A percentile compares a stretch with the other conserved stretches of the same genome.
Conservation (phyloP, 2,113 vertebrate genomes). For the Mustelus asterias region DNA sequence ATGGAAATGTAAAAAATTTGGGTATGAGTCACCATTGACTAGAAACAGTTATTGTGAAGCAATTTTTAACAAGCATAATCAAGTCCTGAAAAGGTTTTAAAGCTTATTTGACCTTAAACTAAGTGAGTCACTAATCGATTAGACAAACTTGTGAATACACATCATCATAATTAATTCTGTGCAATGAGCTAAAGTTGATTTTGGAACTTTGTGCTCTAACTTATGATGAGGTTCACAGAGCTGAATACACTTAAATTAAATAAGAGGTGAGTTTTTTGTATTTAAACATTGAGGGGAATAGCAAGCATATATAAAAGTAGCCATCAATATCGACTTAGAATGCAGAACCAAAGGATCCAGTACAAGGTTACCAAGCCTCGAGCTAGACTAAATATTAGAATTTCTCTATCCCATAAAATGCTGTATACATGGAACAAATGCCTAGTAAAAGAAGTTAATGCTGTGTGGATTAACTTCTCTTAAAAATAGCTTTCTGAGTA, state of each 20-base stretch:
- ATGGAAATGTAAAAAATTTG: neutral
- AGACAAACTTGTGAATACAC: neutral
- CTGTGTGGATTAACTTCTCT: neutral
- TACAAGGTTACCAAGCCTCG: neutral
- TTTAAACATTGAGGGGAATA: neutral
- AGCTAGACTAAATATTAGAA: neutral
- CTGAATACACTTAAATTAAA: neutral
- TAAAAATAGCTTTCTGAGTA: neutral
- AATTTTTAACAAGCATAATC: neutral
- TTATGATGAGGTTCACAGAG: neutral
- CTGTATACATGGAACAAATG: neutral
- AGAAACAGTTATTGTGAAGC: neutral
- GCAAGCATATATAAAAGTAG: neutral
- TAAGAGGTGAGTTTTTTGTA: neutral
- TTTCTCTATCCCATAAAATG: neutral
- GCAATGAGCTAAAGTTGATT: neutral
- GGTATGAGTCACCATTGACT: neutral
- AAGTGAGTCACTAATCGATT: neutral
- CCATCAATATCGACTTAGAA: neutral
- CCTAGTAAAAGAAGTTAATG: neutral
- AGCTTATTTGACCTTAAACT: neutral
- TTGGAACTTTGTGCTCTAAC: neutral
- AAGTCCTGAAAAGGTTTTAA: neutral
- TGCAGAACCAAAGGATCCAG: neutral
- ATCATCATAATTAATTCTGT: too few species aligned